Base-by-base conservation (phyloP, 2,113 vertebrate genomes). In the Protomyctophum bolini region DNA sequence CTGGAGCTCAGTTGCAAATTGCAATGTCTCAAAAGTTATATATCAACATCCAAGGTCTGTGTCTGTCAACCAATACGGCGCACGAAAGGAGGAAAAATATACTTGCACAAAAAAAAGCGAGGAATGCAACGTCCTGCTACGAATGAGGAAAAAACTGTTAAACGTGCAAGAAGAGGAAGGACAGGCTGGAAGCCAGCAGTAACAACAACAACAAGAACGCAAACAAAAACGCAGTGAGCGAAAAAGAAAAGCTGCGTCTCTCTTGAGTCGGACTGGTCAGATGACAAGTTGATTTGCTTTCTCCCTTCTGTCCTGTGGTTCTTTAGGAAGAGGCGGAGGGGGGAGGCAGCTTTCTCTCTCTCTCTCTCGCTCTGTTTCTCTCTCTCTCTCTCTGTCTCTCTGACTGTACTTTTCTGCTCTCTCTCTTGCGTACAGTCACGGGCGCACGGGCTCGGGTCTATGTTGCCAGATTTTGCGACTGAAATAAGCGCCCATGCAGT, bases 231-330 rank as follows among this genome's bases (percentile, higher is more conserved):
- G 66, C 66, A 76, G 51, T 55, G 52, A 70, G 73, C 57, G 52
- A 70, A 72, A 65, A 59, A 28, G 48, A 41, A 62, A 14, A 14
- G 14, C 45, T 58, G 49, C 64, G 50, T 58, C 72, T 63, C 77
- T 61, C 86, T 58, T 83, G 62, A 55, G 68, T 64, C 12, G 75
- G 68, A 65, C 85, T 87, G 86, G 86, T 87, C 85, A 88, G 85
- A 91, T 88, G 89, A 89, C 90, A 88, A 91, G 70, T 90, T 85
- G 86, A 76, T 70, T 86, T 87, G 85, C 82, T 91, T 83, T 87
- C 87, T 83, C 77, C 83, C 79, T 84, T 70, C 79, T 80, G 68
- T 79, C 70, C 83, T 86, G 81, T 86, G 33, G 52, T 10, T 21
- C 21, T 74, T 78, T 70, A 69, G 28, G 63, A 61, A 54, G 59